phyloP scores from a whole-genome alignment of 1,140 invertebrate species.

The Drosophila lini region DNA sequence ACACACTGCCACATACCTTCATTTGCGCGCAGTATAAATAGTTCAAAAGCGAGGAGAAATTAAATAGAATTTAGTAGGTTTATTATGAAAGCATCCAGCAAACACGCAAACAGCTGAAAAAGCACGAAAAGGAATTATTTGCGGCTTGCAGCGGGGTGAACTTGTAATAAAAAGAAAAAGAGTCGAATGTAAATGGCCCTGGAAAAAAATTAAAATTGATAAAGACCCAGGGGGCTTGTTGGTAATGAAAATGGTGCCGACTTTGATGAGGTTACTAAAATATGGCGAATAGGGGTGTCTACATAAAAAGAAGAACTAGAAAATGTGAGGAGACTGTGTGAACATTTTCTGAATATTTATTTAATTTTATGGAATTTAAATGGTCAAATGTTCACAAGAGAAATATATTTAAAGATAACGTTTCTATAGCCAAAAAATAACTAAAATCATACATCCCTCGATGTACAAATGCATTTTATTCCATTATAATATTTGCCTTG shows the following conservation, averaged over 20 bases:
- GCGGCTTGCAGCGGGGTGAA: slow-evolving; percentile 4
- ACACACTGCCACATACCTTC: slow-evolving; percentile 44
- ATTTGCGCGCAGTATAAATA: slow-evolving; percentile 29
- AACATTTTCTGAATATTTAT: too few species aligned
- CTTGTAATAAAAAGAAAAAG: slow-evolving; percentile 7
- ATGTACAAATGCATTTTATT: not conserved
- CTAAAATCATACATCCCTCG: not conserved
- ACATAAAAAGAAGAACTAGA: not conserved
- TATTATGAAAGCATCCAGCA: slow-evolving; percentile 47
- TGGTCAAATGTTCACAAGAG: not conserved
- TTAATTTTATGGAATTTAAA: not conserved
- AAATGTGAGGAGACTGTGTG: not conserved
- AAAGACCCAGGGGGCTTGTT: slow-evolving; percentile 21
- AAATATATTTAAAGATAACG: not conserved
- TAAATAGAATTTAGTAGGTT: slow-evolving; percentile 63
- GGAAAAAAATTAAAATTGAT: slow-evolving; percentile 39
- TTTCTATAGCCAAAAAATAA: not conserved
- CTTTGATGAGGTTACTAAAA: slow-evolving; percentile 26
- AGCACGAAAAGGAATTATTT: slow-evolving; percentile 29
- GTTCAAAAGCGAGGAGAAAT: slow-evolving; percentile 48
- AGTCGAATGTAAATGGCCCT: slow-evolving; percentile 24
- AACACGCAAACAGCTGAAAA: slow-evolving; percentile 36
- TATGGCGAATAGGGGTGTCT: not conserved
- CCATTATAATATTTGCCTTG: not conserved
- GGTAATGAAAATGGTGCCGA: slow-evolving; percentile 1